Base-by-base conservation (phyloP, 2,888 invertebrate species). In the Drosophila sordidapex region DNA sequence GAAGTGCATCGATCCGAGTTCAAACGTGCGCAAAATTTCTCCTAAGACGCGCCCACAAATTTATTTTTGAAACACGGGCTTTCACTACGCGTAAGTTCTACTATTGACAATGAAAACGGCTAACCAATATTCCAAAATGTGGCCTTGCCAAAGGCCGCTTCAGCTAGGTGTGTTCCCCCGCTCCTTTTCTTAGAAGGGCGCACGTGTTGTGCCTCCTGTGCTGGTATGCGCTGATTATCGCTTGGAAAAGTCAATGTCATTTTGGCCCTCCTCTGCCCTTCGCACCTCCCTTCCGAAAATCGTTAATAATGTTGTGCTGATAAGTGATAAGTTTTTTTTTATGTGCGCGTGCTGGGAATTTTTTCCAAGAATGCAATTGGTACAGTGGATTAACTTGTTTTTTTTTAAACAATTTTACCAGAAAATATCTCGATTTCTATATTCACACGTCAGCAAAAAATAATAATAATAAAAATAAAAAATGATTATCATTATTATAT, bases 291-390 rank as follows among this genome's bases (percentile, higher is more conserved):
- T 48, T 57, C 46, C 51, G 31, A 63, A 65, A 63, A 46, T 29
- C 62, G 35, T 65, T 59, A 58, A 38, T 46, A 38, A 8, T 59
- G 61, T 46, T 61, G 13, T 53, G 35, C 46, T 65, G 46, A 46
- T 46, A 46, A 46, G 46, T 61, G 73, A 80, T 80, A 63, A 63
- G 53, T 61, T 49, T 62, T 58, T 33, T 33, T 33, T 56, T 21
- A 25, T 27, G 43, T 43, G 76, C 60, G 79, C 62, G 68, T 66
- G 67, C 65, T 48, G 33, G 33, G 1, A 58, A 48, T 38, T 49
- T 46, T 15, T 61, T 75, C 21, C 48, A 38, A 51, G 61, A 53
- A 27, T 80, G 80, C 51, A 79, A 79, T 76, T 62, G 33, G 25
- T 48, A 35, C 43, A 3, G 13, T 25, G n/a, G 25, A 76, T 79